Evolutionary conservation across 2,113 vertebrate genomes (phyloP).

Genomic region (Cyprinodon tularosa): DNA sequence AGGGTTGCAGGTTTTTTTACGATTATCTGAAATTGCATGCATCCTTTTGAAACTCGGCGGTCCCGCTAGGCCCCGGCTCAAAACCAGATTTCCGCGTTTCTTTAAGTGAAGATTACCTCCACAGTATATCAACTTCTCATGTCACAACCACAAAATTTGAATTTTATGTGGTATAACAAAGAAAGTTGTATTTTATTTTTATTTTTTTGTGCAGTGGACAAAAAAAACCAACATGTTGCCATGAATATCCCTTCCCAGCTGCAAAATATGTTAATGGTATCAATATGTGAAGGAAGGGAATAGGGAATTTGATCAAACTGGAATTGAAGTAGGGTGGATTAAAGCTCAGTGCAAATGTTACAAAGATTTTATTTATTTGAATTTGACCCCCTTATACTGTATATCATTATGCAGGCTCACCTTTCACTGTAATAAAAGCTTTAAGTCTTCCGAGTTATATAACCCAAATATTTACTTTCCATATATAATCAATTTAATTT

Average conservation of each 20-base stretch:
- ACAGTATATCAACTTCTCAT: neutral
- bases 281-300: neutral
- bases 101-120: conserved; percentile 2
- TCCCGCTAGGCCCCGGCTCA: conserved; percentile 37
- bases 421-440: neutral
- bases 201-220: neutral
- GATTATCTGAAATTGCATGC: conserved; percentile 64
- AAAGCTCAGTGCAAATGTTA: no score
- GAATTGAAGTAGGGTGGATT: neutral
- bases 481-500: neutral
- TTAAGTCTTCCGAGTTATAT: neutral
- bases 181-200: neutral
- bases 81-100: conserved; percentile 25
- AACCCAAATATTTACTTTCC: neutral
- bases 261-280: neutral
- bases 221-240: neutral
- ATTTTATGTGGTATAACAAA: neutral
- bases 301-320: neutral
- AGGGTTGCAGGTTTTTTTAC: conserved; percentile 43
- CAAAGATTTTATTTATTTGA: no score
- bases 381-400: no score
- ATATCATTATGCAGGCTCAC: no score
- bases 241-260: neutral
- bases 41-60: conserved; percentile 49
- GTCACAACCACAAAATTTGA: neutral